Evolutionary conservation across 2,888 invertebrate genomes (phyloP).

Genomic region (Cheilosia impressa): DNA sequence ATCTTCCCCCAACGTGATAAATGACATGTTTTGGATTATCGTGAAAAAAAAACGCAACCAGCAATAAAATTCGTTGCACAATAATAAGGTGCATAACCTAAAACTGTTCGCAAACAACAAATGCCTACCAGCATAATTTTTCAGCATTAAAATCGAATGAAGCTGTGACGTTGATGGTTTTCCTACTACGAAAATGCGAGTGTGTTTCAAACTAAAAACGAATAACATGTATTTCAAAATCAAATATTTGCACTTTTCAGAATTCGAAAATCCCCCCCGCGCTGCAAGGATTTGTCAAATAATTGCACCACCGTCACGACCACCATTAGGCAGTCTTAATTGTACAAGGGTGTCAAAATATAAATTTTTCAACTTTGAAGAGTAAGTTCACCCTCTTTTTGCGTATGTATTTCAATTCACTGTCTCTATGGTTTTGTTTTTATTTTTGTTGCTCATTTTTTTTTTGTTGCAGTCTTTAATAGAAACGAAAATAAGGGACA

Average conservation of each 20-base stretch:
- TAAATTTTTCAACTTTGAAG: constrained; percentile 67
- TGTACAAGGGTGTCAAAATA: constrained; percentile 81
- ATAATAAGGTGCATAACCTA: constrained; percentile 8
- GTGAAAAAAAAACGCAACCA: not conserved
- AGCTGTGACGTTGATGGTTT: constrained; percentile 17
- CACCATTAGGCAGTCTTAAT: constrained; percentile 68
- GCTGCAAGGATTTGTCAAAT: constrained; percentile 46
- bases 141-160: constrained; percentile 78
- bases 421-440: constrained; percentile 36
- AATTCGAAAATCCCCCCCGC: constrained; percentile 15
- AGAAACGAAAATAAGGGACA: constrained; percentile 7
- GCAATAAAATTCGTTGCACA: constrained; percentile 18
- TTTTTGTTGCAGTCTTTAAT: constrained; percentile 3
- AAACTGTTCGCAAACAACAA: constrained; percentile 59
- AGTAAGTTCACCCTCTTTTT: constrained; percentile 33
- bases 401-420: constrained; percentile 10
- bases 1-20: constrained; percentile 37
- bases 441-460: constrained; percentile 51
- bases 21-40: constrained; percentile 57
- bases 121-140: constrained; percentile 81
- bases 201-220: constrained; percentile 11
- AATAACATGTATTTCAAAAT: constrained; percentile 27
- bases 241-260: constrained; percentile 59
- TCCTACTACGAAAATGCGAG: not conserved
- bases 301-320: constrained; percentile 51